Conservation (phyloP, 2,113 vertebrate species). For the Orthonyx spaldingii region DNA sequence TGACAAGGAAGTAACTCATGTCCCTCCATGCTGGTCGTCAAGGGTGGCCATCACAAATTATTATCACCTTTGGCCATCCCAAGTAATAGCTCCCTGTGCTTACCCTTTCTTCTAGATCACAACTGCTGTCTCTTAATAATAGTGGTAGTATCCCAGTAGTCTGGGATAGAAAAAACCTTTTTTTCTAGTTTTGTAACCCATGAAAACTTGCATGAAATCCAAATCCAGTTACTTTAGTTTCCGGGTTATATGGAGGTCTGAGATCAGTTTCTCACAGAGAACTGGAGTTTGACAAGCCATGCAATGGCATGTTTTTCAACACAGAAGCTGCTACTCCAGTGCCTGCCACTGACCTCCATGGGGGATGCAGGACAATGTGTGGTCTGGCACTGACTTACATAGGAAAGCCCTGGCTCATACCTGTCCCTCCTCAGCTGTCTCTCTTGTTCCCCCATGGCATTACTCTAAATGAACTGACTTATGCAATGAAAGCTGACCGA, state of each 20-base stretch:
- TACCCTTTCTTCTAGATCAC: background rate
- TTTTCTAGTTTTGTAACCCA: background rate
- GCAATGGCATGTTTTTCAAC: background rate
- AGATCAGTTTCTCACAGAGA: background rate
- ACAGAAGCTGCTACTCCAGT: background rate
- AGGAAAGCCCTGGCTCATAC: background rate
- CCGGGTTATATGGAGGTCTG: background rate
- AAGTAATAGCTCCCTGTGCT: background rate
- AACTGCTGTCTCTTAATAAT: background rate
- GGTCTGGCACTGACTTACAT: background rate
- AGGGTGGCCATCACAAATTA: background rate
- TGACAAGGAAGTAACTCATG: background rate
- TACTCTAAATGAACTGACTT: background rate
- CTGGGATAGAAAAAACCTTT: background rate
- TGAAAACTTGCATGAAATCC: background rate
- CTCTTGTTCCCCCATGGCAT: background rate
- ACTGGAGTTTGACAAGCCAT: background rate
- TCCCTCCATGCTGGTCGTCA: background rate
- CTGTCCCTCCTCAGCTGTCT: background rate
- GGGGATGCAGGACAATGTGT: background rate
- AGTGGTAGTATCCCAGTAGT: background rate
- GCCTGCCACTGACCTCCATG: background rate
- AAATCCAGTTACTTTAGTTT: background rate
- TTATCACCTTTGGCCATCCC: background rate
- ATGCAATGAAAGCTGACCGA: background rate